Percentiles rank a stretch among this genome's conserved stretches.
phyloP scores from a whole-genome alignment of 2,113 vertebrate species.

The Pristiophorus japonicus region DNA sequence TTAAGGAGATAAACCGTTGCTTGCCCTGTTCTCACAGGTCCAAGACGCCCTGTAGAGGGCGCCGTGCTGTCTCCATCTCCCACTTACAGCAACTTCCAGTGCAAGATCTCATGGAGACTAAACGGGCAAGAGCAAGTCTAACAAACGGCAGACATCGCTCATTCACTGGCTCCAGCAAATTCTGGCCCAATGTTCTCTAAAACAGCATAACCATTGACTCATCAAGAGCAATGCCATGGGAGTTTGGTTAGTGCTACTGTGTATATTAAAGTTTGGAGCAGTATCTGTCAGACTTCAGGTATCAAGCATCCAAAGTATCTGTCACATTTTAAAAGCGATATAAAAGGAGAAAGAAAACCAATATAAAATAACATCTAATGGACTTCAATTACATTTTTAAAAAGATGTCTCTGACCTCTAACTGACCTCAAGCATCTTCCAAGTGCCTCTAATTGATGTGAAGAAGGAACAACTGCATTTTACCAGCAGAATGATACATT shows the following conservation, averaged over 20 bases:
- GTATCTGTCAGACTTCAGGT: neutral
- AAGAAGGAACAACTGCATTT: neutral
- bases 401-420: neutral
- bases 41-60: neutral
- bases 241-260: neutral
- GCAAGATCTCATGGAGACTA: neutral
- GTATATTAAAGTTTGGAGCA: neutral
- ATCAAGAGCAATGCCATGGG: neutral
- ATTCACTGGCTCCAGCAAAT: neutral
- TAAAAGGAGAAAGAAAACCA: neutral
- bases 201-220: neutral
- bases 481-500: neutral
- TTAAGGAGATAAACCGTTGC: too few species aligned
- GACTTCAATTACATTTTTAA: neutral
- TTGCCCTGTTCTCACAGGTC: too few species aligned
- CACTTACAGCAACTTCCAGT: neutral
- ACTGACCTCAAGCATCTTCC: neutral
- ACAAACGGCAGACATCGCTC: neutral
- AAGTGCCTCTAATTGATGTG: neutral
- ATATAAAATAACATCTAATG: neutral
- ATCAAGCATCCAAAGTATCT: neutral
- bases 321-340: neutral
- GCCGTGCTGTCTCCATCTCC: neutral
- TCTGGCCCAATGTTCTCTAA: neutral
- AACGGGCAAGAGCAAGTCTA: neutral